Evolutionary conservation across 2,113 vertebrate genomes (phyloP).

Genomic region (Amblyornis subalaris): DNA sequence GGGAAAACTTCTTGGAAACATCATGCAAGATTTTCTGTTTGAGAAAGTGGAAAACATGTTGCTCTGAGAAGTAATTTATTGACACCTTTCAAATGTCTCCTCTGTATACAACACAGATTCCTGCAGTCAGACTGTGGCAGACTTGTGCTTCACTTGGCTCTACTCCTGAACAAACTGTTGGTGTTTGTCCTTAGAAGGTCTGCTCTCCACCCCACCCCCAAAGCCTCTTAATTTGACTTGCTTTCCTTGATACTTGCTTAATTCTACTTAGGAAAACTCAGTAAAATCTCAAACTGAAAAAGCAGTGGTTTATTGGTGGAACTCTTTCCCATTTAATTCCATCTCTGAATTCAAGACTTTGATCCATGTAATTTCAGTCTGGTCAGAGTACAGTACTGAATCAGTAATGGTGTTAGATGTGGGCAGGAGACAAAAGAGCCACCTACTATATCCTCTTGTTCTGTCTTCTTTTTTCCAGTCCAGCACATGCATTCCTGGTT

Average conservation of each 20-base stretch:
- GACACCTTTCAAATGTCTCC: slow-evolving; percentile 67
- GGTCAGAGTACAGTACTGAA: neutral
- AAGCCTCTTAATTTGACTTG: neutral
- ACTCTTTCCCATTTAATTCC: neutral
- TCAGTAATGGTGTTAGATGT: neutral
- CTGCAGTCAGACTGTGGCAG: slow-evolving; percentile 51
- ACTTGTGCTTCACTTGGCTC: slow-evolving; percentile 57
- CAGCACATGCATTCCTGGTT: neutral
- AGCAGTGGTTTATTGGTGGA: neutral
- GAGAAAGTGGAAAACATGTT: slow-evolving; percentile 62
- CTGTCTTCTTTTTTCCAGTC: neutral
- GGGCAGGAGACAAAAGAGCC: neutral
- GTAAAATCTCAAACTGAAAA: neutral
- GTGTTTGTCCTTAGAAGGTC: slow-evolving; percentile 64
- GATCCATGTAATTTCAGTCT: neutral
- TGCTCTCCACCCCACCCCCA: slow-evolving; percentile 17
- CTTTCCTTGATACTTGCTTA: neutral
- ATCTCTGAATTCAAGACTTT: neutral
- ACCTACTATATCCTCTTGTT: neutral
- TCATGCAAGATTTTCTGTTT: slow-evolving; percentile 58
- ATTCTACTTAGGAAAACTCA: slow-evolving; percentile 23
- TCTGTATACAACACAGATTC: slow-evolving; percentile 59
- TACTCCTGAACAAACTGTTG: slow-evolving; percentile 53
- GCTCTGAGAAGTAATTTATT: slow-evolving; percentile 59
- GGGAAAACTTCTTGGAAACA: slow-evolving; percentile 38